A percentile compares a stretch with the other conserved stretches of the same genome.
These are phyloP conservation scores for Styela clava DNA, from an alignment of 23 tunicate genomes.

Conservation along the genomic window DNA sequence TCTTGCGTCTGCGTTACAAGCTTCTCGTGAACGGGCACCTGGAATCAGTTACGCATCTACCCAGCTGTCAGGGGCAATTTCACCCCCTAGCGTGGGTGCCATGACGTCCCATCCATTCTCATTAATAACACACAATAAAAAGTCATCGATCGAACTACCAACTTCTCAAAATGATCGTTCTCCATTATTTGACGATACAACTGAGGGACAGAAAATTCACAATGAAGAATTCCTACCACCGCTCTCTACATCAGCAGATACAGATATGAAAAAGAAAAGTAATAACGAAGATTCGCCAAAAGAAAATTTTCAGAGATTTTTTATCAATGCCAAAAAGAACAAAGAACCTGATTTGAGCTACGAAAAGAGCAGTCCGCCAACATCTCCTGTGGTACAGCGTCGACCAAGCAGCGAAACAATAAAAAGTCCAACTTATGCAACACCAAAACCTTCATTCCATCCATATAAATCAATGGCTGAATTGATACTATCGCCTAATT, in stretches of 20 bases:
- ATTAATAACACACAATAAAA: neutral
- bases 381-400: neutral
- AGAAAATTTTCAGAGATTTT: neutral
- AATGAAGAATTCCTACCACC: neutral
- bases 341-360: neutral
- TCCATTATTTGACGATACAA: neutral
- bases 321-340: neutral
- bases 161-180: neutral
- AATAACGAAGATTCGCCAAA: neutral
- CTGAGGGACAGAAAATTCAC: neutral
- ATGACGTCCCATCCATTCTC: neutral
- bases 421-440: neutral
- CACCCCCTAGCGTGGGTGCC: neutral
- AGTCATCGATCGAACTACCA: neutral
- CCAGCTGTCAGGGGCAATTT: neutral
- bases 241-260: neutral
- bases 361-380: neutral
- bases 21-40: conserved; percentile 10
- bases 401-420: neutral
- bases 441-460: neutral
- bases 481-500: neutral
- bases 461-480: conserved; percentile 14
- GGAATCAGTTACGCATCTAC: neutral
- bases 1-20: conserved; percentile 17
- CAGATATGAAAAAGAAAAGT: neutral